Conservation (phyloP, 2,113 vertebrate genomes). For the Passer domesticus region DNA sequence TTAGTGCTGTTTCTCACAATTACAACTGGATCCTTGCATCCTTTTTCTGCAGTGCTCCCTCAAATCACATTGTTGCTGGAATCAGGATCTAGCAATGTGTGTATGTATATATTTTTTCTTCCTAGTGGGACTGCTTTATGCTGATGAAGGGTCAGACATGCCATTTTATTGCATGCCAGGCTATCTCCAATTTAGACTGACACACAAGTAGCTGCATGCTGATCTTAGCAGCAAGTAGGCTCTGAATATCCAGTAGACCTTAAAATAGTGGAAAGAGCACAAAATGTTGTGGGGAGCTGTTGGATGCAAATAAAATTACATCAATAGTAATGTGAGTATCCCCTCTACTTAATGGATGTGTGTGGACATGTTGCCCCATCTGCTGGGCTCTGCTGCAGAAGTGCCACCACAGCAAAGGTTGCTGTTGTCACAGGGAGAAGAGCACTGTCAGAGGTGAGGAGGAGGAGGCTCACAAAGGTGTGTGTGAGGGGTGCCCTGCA, state of each 20-base stretch:
- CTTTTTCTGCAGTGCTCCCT: neutral
- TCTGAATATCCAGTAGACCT: neutral
- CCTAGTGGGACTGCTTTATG: neutral
- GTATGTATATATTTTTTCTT: rapidly evolving
- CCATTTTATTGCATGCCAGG: neutral
- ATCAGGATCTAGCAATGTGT: neutral
- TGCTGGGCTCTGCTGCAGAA: neutral
- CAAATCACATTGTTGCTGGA: neutral
- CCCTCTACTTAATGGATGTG: neutral
- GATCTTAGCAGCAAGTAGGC: neutral
- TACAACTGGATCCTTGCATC: neutral
- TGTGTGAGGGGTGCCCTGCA: neutral
- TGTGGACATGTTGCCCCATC: neutral
- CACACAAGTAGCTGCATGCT: neutral
- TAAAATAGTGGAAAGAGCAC: neutral
- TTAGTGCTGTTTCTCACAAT: neutral
- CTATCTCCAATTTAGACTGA: neutral
- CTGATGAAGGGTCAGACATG: neutral
- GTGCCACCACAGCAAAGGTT: neutral
- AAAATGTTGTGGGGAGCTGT: neutral
- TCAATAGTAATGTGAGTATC: neutral
- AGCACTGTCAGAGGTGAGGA: neutral
- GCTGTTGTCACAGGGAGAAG: neutral
- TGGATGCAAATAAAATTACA: neutral
- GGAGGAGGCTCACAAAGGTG: neutral